Evolutionary conservation across 2,797 vertebrate species (phyloP), one percentile per base, ranked within the genome.

Genomic region (Masticophis lateralis): DNA sequence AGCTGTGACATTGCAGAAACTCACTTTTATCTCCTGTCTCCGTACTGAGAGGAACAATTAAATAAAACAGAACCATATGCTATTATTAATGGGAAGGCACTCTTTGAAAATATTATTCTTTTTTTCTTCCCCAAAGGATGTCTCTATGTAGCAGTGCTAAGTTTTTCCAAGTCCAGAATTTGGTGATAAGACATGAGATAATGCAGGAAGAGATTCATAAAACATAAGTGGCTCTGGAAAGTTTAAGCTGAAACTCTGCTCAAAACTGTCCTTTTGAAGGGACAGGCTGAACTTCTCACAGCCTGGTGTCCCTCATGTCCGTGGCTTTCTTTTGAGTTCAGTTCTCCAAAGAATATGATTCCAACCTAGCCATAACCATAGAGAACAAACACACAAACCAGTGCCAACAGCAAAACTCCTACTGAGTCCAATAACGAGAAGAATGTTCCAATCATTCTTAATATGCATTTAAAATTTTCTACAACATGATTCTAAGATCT

Each of bases 11-110:
- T 96, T 91, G 93, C 95, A 96, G 91, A 95, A 92, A 94, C 83
- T 92, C 92, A 96, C 95, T 96, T 97, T 96, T 96, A 97, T 97
- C 96, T 96, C 88, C 92, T 69, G 90, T 94, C 95, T 95, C 96
- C 94, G 94, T 96, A 95, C 94, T 90, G 92, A 96, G 90, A 95
- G 91, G 92, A 96, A 95, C 94, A 97, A 97, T 97, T 95, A 95
- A 96, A 95, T 96, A 97, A 97, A 97, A 96, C 55, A 96, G 91
- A 96, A 96, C 95, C 97, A 96, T 96, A 97, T 97, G 96, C 92
- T 94, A 79, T 92, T 94, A 94, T 2, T 90, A 94, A 96, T 93
- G 94, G 91, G 90, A 96, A 95, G 89, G 27, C 1, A 8, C 28
- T 92, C 94, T 96, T 95, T 95, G 94, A 96, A 92, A 97, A 97